phyloP scores from a whole-genome alignment of 2,113 vertebrate genomes.

The human region DNA sequence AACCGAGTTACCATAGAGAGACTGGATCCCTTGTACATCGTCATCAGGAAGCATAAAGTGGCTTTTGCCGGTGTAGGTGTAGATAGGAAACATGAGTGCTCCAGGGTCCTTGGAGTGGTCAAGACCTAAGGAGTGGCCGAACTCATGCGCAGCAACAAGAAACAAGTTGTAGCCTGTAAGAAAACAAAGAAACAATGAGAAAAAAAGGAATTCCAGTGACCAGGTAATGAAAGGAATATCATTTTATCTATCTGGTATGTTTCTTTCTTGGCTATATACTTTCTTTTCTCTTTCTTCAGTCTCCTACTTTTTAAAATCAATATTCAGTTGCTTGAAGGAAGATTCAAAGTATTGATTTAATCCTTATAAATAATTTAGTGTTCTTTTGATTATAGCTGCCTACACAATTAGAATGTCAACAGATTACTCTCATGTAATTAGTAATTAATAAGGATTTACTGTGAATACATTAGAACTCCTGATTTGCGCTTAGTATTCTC shows the following conservation, averaged over 20 bases:
- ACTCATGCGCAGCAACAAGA: slow-evolving; percentile 95
- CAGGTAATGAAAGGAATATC: neutral
- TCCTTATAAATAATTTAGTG: neutral
- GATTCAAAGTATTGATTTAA: neutral
- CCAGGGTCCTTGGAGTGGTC: slow-evolving; percentile 93
- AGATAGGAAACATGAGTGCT: slow-evolving; percentile 96
- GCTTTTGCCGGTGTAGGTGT: slow-evolving; percentile 87
- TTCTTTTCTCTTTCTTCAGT: neutral
- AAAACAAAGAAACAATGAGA: slow-evolving; percentile 35
- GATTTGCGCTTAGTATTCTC: neutral
- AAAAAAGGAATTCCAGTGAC: neutral
- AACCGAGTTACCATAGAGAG: slow-evolving; percentile 90
- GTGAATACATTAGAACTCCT: neutral
- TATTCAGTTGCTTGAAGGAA: neutral
- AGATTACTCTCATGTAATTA: neutral
- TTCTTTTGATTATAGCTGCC: neutral
- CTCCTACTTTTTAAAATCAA: neutral
- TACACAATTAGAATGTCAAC: neutral
- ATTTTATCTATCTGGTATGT: neutral
- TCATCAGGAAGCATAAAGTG: slow-evolving; percentile 91
- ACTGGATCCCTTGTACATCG: slow-evolving; percentile 94
- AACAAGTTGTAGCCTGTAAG: slow-evolving; percentile 94
- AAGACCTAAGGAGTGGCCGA: slow-evolving; percentile 96
- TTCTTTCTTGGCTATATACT: neutral
- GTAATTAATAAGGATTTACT: neutral